Percentiles rank a stretch among this genome's conserved stretches.
phyloP scores from a whole-genome alignment of 2,888 invertebrate genomes.

The Tinea semifulvella region DNA sequence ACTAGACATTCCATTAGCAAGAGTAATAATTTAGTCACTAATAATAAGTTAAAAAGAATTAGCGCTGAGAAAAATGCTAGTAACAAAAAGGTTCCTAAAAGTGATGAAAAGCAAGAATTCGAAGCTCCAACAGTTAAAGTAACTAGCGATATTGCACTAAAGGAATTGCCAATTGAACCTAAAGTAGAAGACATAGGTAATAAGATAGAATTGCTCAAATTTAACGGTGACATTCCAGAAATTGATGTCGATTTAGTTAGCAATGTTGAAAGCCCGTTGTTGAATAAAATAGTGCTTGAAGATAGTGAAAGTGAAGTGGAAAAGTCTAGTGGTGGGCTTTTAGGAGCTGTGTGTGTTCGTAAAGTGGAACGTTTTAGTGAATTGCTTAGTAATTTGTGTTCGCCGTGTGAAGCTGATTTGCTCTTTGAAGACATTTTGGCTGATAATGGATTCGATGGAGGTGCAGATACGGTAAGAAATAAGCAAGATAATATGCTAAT shows the following conservation, averaged over 20 bases:
- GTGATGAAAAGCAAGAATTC: neutral
- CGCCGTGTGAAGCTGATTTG: slow-evolving; percentile 54
- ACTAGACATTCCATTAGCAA: slow-evolving; percentile 61
- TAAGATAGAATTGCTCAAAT: slow-evolving; percentile 40
- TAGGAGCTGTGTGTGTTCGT: slow-evolving; percentile 58
- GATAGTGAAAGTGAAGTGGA: slow-evolving; percentile 23
- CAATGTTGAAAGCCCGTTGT: neutral
- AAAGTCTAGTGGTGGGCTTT: slow-evolving; percentile 26
- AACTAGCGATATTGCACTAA: slow-evolving; percentile 45
- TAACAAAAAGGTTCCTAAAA: neutral
- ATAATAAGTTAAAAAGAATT: slow-evolving; percentile 32
- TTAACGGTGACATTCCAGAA: slow-evolving; percentile 39
- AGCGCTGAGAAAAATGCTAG: neutral
- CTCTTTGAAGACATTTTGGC: slow-evolving; percentile 56
- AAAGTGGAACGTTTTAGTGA: slow-evolving; percentile 64
- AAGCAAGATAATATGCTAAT: neutral
- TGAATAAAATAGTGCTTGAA: slow-evolving; percentile 3
- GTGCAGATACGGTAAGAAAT: slow-evolving; percentile 31
- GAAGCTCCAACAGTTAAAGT: slow-evolving; percentile 21
- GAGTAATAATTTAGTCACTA: slow-evolving; percentile 49
- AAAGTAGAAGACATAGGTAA: neutral
- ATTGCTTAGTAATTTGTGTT: slow-evolving; percentile 59
- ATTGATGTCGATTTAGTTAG: slow-evolving; percentile 23
- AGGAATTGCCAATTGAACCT: slow-evolving; percentile 29
- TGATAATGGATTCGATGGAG: slow-evolving; percentile 48